Evolutionary conservation across 1,140 invertebrate species (phyloP).

Genomic region (Pachypsylla venusta): DNA sequence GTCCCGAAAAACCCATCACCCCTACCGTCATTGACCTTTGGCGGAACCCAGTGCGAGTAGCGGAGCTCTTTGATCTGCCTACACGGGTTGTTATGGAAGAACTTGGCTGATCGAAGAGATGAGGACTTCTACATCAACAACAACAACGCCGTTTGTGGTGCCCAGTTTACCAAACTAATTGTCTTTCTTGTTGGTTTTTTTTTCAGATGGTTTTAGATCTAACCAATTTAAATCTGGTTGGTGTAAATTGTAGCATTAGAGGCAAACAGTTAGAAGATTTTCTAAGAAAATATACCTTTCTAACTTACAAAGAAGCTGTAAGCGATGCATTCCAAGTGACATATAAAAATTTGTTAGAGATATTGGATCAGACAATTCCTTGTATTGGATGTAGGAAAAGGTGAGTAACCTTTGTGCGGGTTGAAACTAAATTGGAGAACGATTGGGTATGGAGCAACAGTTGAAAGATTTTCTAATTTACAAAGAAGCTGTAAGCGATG

Average conservation of each 20-base stretch:
- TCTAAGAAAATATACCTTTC: constrained; percentile 54
- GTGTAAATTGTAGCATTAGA: constrained; percentile 53
- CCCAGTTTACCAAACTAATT: not conserved
- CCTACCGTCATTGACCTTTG: too few relatives aligned
- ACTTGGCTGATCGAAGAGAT: too few relatives aligned
- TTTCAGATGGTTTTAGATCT: constrained; percentile 83
- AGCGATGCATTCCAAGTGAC: constrained; percentile 64
- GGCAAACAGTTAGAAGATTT: constrained; percentile 74
- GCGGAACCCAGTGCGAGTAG: too few relatives aligned
- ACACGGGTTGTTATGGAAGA: too few relatives aligned
- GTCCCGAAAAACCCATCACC: too few relatives aligned
- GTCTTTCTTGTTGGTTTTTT: constrained; percentile 20
- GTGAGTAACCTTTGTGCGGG: constrained; percentile 37
- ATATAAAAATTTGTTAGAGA: constrained; percentile 61
- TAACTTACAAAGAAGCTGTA: constrained; percentile 63
- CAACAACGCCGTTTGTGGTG: too few relatives aligned
- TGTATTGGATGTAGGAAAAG: constrained; percentile 84
- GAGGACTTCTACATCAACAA: too few relatives aligned
- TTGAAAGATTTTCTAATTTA: constrained; percentile 63
- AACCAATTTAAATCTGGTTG: constrained; percentile 59
- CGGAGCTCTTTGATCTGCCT: too few relatives aligned
- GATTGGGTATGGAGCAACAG: too few relatives aligned
- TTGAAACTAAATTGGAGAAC: too few relatives aligned
- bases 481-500: constrained; percentile 56
- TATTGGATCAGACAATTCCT: constrained; percentile 73